A percentile compares a stretch with the other conserved stretches of the same genome.
phyloP scores from a whole-genome alignment of 2,888 invertebrate genomes.

The Athripsodes cinereus region DNA sequence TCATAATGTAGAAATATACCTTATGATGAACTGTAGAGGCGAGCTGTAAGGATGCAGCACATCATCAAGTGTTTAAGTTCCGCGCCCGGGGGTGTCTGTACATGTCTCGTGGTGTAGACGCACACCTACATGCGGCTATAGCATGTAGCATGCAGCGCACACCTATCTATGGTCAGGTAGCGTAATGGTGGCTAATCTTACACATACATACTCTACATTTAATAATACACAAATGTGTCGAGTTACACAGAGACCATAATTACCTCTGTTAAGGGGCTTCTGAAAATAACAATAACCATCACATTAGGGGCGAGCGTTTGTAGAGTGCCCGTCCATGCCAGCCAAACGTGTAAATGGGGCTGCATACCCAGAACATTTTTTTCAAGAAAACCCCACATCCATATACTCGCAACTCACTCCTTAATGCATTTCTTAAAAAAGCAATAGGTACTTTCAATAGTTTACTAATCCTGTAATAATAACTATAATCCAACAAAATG shows the following conservation, averaged over 20 bases:
- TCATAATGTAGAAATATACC: conserved; percentile 24
- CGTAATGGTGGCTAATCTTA: conserved; percentile 42
- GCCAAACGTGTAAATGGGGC: conserved; percentile 24
- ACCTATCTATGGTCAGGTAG: conserved; percentile 43
- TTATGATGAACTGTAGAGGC: conserved; percentile 16
- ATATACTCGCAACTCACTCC: too few relatives aligned
- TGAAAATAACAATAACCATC: conserved; percentile 50
- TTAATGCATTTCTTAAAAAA: too few relatives aligned
- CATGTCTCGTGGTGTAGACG: background rate
- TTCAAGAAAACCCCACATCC: too few relatives aligned
- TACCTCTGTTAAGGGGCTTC: conserved; percentile 52
- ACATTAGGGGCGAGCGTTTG: conserved; percentile 25
- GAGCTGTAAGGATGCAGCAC: conserved; percentile 18
- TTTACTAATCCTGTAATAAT: too few relatives aligned
- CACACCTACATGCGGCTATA: conserved; percentile 4
- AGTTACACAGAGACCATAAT: conserved; percentile 37
- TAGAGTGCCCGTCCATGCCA: background rate
- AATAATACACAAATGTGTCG: background rate
- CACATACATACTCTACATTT: background rate
- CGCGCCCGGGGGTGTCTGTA: background rate
- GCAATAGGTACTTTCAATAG: too few relatives aligned
- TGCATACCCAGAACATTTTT: conserved; percentile 33
- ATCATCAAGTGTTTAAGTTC: background rate
- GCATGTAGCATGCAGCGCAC: conserved; percentile 16
- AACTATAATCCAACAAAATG: too few relatives aligned